Conservation (phyloP, 2,888 invertebrate species). For the Drosophila austrosaltans region DNA sequence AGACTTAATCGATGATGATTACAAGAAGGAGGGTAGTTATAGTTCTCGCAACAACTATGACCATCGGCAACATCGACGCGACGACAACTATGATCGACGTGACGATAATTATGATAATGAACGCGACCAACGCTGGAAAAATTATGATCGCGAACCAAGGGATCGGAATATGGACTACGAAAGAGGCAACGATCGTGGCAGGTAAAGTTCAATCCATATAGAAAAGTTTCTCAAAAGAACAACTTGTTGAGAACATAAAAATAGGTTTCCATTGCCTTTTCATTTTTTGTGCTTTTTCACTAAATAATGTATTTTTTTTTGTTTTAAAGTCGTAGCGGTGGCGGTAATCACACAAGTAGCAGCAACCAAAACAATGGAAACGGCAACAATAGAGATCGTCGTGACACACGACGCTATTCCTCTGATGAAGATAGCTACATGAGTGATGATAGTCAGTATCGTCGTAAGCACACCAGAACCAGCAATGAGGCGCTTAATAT, state of each 20-base stretch:
- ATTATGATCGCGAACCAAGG: constrained; percentile 59
- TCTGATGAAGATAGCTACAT: constrained; percentile 32
- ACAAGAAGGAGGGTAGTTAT: constrained; percentile 76
- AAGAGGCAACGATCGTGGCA: constrained; percentile 51
- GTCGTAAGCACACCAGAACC: constrained; percentile 83
- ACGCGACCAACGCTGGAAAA: constrained; percentile 60
- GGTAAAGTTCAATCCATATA: constrained; percentile 35
- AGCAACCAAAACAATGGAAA: constrained; percentile 21
- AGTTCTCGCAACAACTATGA: constrained; percentile 48
- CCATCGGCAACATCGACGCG: constrained; percentile 40
- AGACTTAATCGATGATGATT: constrained; percentile 82
- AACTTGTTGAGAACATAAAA: neutral
- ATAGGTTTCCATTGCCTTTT: neutral
- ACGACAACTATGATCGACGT: constrained; percentile 60
- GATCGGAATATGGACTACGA: constrained; percentile 58
- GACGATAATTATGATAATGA: constrained; percentile 32
- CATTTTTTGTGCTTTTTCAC: too few relatives aligned
- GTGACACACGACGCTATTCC: constrained; percentile 23
- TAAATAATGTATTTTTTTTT: too few relatives aligned
- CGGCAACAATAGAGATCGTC: constrained; percentile 30
- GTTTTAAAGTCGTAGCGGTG: constrained; percentile 43
- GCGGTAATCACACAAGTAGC: constrained; percentile 25
- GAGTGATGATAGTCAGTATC: constrained; percentile 82
- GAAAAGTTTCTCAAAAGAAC: too few relatives aligned
- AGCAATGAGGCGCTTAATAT: constrained; percentile 84